These are phyloP conservation scores for Leucozona laternaria DNA, from an alignment of 2,888 invertebrate genomes.

Conservation along the genomic window DNA sequence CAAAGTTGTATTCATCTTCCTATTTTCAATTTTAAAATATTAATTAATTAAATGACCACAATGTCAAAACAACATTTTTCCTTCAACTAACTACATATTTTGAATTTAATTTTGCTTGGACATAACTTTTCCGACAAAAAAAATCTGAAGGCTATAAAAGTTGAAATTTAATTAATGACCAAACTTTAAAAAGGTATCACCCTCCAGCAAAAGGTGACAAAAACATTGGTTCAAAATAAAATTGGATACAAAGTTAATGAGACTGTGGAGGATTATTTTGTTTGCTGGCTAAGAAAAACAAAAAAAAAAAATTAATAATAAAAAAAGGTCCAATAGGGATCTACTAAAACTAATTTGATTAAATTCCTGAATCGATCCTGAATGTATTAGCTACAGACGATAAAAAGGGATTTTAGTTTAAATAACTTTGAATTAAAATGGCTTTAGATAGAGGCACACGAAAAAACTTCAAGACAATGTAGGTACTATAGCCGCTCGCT, in stretches of 20 bases:
- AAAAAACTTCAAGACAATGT: not conserved
- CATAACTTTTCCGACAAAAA: not conserved
- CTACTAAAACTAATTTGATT: slow-evolving; percentile 26
- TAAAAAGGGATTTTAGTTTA: slow-evolving; percentile 39
- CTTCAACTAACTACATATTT: not conserved
- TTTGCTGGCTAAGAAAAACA: not conserved
- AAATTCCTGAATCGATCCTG: slow-evolving; percentile 37
- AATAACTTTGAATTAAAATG: slow-evolving; percentile 24
- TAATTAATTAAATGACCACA: slow-evolving; percentile 8
- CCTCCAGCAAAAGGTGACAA: slow-evolving; percentile 5
- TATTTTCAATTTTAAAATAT: not conserved
- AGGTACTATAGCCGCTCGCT: not conserved
- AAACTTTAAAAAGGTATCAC: slow-evolving; percentile 5
- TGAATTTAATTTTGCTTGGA: not conserved
- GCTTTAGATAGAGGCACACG: not conserved
- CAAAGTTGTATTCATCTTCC: not conserved
- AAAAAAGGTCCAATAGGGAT: slow-evolving; percentile 14
- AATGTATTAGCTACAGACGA: slow-evolving; percentile 46
- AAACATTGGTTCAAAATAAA: slow-evolving; percentile 10
- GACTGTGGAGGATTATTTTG: slow-evolving; percentile 11
- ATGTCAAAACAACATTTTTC: not conserved
- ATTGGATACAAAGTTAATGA: slow-evolving; percentile 16
- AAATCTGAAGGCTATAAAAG: not conserved
- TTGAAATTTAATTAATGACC: slow-evolving; percentile 29
- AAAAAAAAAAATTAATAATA: not conserved